Percentiles rank a stretch among this genome's conserved stretches.
Conservation (phyloP, 2,797 vertebrate species). For the Sebastes baramenuke region DNA sequence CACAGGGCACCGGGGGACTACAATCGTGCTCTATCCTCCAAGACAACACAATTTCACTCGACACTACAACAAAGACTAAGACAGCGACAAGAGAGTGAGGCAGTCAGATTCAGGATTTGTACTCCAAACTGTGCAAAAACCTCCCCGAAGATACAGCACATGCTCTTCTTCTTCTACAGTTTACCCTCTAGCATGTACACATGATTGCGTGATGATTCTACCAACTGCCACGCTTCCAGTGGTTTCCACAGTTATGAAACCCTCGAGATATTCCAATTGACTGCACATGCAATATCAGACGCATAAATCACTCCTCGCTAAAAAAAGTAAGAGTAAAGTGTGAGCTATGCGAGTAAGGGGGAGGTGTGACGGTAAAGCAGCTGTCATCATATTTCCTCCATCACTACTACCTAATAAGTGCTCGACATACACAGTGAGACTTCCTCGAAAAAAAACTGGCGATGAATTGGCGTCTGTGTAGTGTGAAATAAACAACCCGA, state of each 20-base stretch:
- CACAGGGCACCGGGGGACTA: slow-evolving; percentile 59
- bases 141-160: not conserved
- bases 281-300: slow-evolving; percentile 52
- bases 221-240: slow-evolving; percentile 46
- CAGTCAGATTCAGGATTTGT: slow-evolving; percentile 11
- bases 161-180: not conserved
- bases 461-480: not conserved
- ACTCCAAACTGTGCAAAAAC: not conserved
- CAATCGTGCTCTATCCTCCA: slow-evolving; percentile 36
- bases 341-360: slow-evolving; percentile 36
- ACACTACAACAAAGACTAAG: slow-evolving; percentile 20
- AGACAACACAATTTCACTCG: slow-evolving; percentile 46
- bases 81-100: not conserved
- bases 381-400: slow-evolving; percentile 54
- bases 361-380: slow-evolving; percentile 38
- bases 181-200: slow-evolving; percentile 28
- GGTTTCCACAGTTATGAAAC: slow-evolving; percentile 46
- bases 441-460: slow-evolving; percentile 14
- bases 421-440: slow-evolving; percentile 8
- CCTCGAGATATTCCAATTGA: slow-evolving; percentile 51
- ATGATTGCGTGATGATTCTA: slow-evolving; percentile 54
- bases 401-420: slow-evolving; percentile 48
- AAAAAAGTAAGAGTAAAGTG: slow-evolving; percentile 59
- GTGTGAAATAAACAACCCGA: slow-evolving; percentile 39
- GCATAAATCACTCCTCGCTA: slow-evolving; percentile 60